Evolutionary conservation across 2,113 vertebrate species (phyloP).

Genomic region (Lycaon pictus): DNA sequence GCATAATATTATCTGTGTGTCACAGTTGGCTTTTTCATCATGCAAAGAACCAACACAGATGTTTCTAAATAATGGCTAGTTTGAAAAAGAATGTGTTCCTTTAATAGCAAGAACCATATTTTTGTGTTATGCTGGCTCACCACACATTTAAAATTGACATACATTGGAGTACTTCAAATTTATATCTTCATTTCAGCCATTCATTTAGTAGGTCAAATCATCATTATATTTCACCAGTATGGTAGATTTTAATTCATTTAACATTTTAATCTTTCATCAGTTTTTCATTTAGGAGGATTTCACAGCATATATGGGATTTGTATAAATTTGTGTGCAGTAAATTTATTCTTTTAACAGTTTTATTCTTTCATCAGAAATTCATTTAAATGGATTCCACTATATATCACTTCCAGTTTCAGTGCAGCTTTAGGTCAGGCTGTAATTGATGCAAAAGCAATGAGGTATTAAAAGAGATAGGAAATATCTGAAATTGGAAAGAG

Average conservation of each 20-base stretch:
- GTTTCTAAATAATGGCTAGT: slow-evolving; percentile 71
- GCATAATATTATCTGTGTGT: background rate
- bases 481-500: slow-evolving; percentile 86
- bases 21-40: slow-evolving; percentile 44
- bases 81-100: slow-evolving; percentile 75
- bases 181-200: slow-evolving; percentile 81
- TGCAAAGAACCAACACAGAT: slow-evolving; percentile 66
- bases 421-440: slow-evolving; percentile 87
- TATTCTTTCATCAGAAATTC: slow-evolving; percentile 91
- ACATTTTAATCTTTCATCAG: slow-evolving; percentile 89
- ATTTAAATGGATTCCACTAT: slow-evolving; percentile 89
- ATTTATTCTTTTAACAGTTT: slow-evolving; percentile 90
- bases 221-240: slow-evolving; percentile 87
- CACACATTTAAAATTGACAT: slow-evolving; percentile 84
- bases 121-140: slow-evolving; percentile 83
- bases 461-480: slow-evolving; percentile 88
- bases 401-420: slow-evolving; percentile 87
- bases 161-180: slow-evolving; percentile 79
- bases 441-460: slow-evolving; percentile 91
- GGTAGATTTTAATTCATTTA: slow-evolving; percentile 88
- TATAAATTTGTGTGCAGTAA: slow-evolving; percentile 89
- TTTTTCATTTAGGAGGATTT: slow-evolving; percentile 90
- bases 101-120: slow-evolving; percentile 79
- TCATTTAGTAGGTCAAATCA: slow-evolving; percentile 89
- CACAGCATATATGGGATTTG: slow-evolving; percentile 87